A percentile compares a stretch with the other conserved stretches of the same genome.
Evolutionary conservation across 1,140 invertebrate species (phyloP).

Genomic region (Drosophila nikananu): DNA sequence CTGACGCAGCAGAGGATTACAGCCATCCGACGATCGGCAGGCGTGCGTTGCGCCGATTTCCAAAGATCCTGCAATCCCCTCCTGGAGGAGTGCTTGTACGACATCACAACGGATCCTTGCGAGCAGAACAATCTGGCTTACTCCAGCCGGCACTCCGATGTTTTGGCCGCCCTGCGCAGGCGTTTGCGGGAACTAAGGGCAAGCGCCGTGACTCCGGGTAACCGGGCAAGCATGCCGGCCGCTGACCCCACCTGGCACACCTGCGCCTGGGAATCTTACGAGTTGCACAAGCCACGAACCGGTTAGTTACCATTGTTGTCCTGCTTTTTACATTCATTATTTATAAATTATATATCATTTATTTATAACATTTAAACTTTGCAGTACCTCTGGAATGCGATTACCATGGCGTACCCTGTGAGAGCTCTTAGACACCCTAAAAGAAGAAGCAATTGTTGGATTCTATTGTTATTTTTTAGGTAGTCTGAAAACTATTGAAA

Average conservation of each 20-base stretch:
- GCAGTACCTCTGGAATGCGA: conserved; percentile 51
- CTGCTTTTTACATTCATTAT: background rate
- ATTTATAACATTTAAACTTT: conserved; percentile 1
- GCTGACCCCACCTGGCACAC: conserved; percentile 62
- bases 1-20: conserved; percentile 72
- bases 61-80: conserved; percentile 84
- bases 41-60: conserved; percentile 78
- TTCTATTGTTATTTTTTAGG: background rate
- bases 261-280: conserved; percentile 66
- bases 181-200: conserved; percentile 38
- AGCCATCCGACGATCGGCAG: conserved; percentile 85
- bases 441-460: background rate
- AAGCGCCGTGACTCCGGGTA: conserved; percentile 40
- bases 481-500: background rate
- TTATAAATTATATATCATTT: too few relatives aligned
- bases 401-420: conserved; percentile 54
- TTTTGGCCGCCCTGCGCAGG: conserved; percentile 50
- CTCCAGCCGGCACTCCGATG: conserved; percentile 34
- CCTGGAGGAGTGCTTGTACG: conserved; percentile 89
- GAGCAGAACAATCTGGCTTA: conserved; percentile 90
- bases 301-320: conserved; percentile 26
- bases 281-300: conserved; percentile 13
- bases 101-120: conserved; percentile 91
- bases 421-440: background rate
- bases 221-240: conserved; percentile 27